phyloP scores from a whole-genome alignment of 2,888 invertebrate genomes.

The Heteromyza rotundicornis region DNA sequence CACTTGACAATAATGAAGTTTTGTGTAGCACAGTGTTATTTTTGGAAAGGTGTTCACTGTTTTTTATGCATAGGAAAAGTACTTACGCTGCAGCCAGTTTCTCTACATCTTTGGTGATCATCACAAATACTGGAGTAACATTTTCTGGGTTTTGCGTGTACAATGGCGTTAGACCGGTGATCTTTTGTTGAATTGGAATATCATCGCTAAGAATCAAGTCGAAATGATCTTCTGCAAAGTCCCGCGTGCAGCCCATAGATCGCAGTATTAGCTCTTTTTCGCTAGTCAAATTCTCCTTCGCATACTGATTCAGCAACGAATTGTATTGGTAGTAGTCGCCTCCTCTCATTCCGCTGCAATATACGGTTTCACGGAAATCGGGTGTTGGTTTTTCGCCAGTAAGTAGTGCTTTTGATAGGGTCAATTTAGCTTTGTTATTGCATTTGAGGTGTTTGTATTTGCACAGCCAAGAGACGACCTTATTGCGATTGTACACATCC shows the following conservation, averaged over 20 bases:
- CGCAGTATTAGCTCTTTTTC: slow-evolving; percentile 72
- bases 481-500: slow-evolving; percentile 67
- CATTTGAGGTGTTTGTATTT: slow-evolving; percentile 68
- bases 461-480: slow-evolving; percentile 71
- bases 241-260: slow-evolving; percentile 72
- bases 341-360: slow-evolving; percentile 40
- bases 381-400: slow-evolving; percentile 30
- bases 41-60: no score
- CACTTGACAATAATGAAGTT: no score
- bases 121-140: slow-evolving; percentile 39
- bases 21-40: no score
- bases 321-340: slow-evolving; percentile 66
- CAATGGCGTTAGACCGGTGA: slow-evolving; percentile 57
- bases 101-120: slow-evolving; percentile 35
- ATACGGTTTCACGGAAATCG: slow-evolving; percentile 46
- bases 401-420: slow-evolving; percentile 44
- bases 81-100: slow-evolving; percentile 44
- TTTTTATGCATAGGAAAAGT: no score
- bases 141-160: slow-evolving; percentile 64
- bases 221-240: slow-evolving; percentile 64
- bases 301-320: slow-evolving; percentile 68
- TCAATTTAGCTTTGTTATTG: slow-evolving; percentile 57
- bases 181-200: slow-evolving; percentile 37
- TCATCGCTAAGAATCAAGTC: slow-evolving; percentile 61
- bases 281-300: slow-evolving; percentile 66